phyloP scores from a whole-genome alignment of 35 echinoderm and acorn worm species.

The Apostichopus parvimensis region DNA sequence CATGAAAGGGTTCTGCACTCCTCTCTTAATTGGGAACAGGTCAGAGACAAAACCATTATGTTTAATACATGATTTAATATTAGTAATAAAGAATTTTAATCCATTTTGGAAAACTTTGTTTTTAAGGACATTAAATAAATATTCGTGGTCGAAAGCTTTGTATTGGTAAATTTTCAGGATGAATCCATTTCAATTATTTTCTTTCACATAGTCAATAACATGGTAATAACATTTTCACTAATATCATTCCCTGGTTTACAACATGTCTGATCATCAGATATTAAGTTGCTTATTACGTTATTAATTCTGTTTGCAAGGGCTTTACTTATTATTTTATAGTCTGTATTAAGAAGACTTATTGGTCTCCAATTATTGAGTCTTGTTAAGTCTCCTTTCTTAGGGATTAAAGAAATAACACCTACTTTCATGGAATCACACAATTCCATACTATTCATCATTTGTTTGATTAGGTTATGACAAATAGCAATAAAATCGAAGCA shows the following conservation, averaged over 20 bases:
- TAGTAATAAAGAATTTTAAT: too few species aligned
- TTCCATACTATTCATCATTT: background rate
- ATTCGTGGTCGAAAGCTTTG: too few species aligned
- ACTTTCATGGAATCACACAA: conserved; percentile 36
- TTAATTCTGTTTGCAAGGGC: background rate
- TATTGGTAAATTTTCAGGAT: too few species aligned
- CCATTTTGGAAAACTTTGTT: too few species aligned
- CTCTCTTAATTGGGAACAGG: too few species aligned
- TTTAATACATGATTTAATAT: too few species aligned
- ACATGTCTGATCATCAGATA: background rate
- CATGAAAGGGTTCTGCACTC: too few species aligned
- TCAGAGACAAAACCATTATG: too few species aligned
- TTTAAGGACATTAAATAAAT: too few species aligned
- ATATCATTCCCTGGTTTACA: background rate
- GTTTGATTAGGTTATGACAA: background rate
- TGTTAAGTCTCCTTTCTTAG: conserved; percentile 26
- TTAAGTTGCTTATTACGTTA: background rate
- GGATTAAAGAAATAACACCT: background rate
- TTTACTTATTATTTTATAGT: conserved; percentile 39
- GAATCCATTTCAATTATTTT: too few species aligned
- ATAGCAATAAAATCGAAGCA: background rate
- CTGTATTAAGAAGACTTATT: conserved; percentile 50
- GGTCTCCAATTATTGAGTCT: conserved; percentile 44
- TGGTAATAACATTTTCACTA: too few species aligned
- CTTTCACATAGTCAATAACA: too few species aligned